Base-by-base conservation (phyloP, 2,888 invertebrate species). In the Aspidiotus destructor region DNA sequence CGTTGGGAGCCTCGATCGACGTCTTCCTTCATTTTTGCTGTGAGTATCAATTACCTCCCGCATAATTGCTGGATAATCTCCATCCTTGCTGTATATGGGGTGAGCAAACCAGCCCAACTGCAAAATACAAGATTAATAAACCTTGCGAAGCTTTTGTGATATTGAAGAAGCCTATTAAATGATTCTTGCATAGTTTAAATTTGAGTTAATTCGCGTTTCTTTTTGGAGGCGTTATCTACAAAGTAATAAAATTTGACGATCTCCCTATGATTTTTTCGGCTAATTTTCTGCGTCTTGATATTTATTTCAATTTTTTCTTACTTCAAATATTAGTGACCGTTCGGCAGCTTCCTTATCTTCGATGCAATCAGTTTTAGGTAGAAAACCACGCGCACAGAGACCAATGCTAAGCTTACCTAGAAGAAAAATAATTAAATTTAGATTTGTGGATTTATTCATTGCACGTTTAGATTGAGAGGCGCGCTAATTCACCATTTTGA, bases 1-100 rank as follows among this genome's bases (percentile, higher is more conserved):
- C 53, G 70, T 69, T 0, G 82, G 82, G 41, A 83, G 74, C 65
- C 81, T 75, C 0, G 82, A 81, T 54, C 72, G 71, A 0, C 73
- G 60, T 61, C 76, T 77, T 8, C 80, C 79, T 73, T 82, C 79
- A 1, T 73, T 62, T 41, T 71, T 71, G 72, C 83, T 82, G 54
- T 77, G 78, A 1, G 73, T 73, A 7, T 73, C 78, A 17, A 83
- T 76, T 62, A 75, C 73, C 7, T 74, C 64, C 71, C 78, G 81
- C 79, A 83, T 79, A 0, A 80, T 69, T 16, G 73, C 70, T 0
- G 82, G 82, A 74, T 83, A 83, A 72, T 82, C 80, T 0, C 83
- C 83, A 16, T 70, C 70, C 40, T 68, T 40, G 17, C 52, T 68
- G 69, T 69, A 73, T 8, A 74, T 70, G 3, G 74, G 73, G 69